A percentile compares a stretch with the other conserved stretches of the same genome.
Evolutionary conservation across 2,888 invertebrate species (phyloP).

Genomic region (Ditylenchus weischeri): DNA sequence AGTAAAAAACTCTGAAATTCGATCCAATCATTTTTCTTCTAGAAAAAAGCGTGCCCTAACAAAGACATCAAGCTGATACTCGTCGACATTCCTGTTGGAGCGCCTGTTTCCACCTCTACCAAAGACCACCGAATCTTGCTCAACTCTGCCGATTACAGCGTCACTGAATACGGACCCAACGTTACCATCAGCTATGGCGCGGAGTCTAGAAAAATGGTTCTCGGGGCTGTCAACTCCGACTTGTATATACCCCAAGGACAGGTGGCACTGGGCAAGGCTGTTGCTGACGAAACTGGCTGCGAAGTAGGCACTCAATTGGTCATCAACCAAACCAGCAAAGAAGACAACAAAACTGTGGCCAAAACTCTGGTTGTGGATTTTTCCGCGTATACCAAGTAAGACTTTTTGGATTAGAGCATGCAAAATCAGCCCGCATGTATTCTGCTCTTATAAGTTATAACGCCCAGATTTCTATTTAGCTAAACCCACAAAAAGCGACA

Average conservation of each 20-base stretch:
- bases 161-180: neutral
- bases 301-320: neutral
- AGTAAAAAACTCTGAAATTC: no score
- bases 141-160: neutral
- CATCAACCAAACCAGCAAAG: slow-evolving; percentile 1
- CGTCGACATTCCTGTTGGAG: neutral
- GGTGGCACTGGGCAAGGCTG: neutral
- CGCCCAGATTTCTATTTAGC: no score
- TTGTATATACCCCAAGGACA: neutral
- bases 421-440: no score
- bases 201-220: neutral
- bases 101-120: neutral
- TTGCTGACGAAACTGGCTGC: neutral
- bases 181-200: neutral
- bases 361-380: neutral
- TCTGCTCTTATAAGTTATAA: no score
- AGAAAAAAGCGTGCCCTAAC: neutral
- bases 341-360: neutral
- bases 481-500: no score
- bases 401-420: no score
- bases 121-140: neutral
- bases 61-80: neutral
- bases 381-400: neutral
- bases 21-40: neutral
- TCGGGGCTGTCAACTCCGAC: neutral